A percentile compares a stretch with the other conserved stretches of the same genome.
These are phyloP conservation scores for Sphaerophoria taeniata DNA, from an alignment of 2,888 invertebrate genomes.

Conservation along the genomic window DNA sequence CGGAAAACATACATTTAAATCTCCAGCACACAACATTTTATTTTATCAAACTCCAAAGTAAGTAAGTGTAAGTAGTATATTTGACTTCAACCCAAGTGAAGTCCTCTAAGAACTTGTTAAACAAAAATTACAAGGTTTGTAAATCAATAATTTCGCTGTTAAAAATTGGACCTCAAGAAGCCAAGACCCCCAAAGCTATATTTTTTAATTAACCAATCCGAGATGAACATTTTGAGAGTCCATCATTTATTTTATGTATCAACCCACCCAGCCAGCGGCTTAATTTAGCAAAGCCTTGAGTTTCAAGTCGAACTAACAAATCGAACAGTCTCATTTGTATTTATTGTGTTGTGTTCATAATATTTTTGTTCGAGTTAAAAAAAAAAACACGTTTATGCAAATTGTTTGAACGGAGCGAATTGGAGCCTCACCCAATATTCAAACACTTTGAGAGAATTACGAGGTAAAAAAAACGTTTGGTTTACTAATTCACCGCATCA, in stretches of 20 bases:
- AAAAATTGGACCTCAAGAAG: neutral
- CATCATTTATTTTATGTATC: conserved; percentile 16
- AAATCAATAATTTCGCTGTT: conserved; percentile 5
- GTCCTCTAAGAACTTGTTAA: neutral
- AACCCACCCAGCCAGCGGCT: no score
- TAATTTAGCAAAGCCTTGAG: conserved; percentile 21
- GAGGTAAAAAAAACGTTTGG: neutral
- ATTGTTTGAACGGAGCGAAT: conserved; percentile 43
- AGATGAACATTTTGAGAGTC: conserved; percentile 30
- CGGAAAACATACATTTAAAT: no score
- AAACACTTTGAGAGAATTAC: neutral
- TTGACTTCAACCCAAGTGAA: no score
- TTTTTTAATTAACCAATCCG: conserved; percentile 13
- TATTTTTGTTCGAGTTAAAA: neutral
- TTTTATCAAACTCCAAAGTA: no score
- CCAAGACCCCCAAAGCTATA: neutral
- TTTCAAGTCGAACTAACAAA: conserved; percentile 9
- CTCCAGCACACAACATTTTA: no score
- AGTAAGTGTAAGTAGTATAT: no score
- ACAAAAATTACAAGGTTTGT: neutral
- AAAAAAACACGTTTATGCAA: conserved; percentile 48
- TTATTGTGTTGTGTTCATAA: neutral
- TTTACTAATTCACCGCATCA: conserved; percentile 20
- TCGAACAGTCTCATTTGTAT: conserved; percentile 18
- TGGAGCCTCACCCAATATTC: conserved; percentile 63